phyloP scores from a whole-genome alignment of 2,797 vertebrate genomes.

The Microchirus variegatus region DNA sequence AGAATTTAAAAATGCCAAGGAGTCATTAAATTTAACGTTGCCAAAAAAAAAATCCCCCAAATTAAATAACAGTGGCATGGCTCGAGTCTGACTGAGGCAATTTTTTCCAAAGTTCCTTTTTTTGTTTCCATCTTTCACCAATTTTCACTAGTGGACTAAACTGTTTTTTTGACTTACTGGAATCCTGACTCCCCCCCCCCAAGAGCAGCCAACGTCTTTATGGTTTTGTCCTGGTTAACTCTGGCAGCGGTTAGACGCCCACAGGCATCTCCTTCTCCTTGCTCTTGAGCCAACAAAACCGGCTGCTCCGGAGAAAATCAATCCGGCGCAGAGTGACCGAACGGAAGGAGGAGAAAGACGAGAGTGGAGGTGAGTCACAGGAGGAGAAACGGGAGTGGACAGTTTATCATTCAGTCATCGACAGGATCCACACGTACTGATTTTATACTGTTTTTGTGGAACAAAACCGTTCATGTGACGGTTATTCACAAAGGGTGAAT shows the following conservation, averaged over 20 bases:
- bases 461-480: background rate
- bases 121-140: constrained; percentile 68
- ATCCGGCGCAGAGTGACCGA: constrained; percentile 34
- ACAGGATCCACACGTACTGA: constrained; percentile 11
- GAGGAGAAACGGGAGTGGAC: constrained; percentile 35
- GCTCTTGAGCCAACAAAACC: too few relatives aligned
- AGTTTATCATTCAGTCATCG: constrained; percentile 42
- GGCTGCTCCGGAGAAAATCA: constrained; percentile 54
- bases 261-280: constrained; percentile 53
- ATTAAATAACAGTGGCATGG: constrained; percentile 47
- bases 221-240: constrained; percentile 56
- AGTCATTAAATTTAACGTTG: constrained; percentile 39
- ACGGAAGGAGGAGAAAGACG: constrained; percentile 46
- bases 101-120: constrained; percentile 52
- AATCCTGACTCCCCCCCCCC: constrained; percentile 35
- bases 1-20: constrained; percentile 37
- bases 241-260: constrained; percentile 62
- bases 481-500: background rate
- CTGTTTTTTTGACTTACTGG: constrained; percentile 57
- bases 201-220: constrained; percentile 43
- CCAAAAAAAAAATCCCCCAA: constrained; percentile 35
- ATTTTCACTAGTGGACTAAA: constrained; percentile 60
- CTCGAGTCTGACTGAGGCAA: constrained; percentile 32
- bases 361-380: constrained; percentile 64
- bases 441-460: constrained; percentile 12